Percentiles rank a stretch among this genome's conserved stretches.
These are phyloP conservation scores for Fissipunctia ypsillon DNA, from an alignment of 2,888 invertebrate genomes.

Conservation along the genomic window DNA sequence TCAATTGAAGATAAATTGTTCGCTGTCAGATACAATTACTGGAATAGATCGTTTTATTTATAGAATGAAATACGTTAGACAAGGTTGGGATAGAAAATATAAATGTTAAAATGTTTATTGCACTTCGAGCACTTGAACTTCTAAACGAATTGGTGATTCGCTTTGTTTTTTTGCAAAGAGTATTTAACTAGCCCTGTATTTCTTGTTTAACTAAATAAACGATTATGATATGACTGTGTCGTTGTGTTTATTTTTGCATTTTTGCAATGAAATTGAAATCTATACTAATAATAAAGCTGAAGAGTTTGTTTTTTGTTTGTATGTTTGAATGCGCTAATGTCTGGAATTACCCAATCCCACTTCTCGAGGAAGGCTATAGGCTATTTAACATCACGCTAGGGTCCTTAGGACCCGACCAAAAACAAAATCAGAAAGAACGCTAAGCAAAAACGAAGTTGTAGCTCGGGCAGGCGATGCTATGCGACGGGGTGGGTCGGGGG, in stretches of 20 bases:
- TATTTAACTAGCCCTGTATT: background rate
- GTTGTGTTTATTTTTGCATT: background rate
- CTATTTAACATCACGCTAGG: no score
- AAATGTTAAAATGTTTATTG: constrained; percentile 2
- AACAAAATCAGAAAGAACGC: no score
- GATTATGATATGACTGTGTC: no score
- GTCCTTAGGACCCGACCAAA: no score
- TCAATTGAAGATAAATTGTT: constrained; percentile 56
- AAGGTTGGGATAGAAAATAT: background rate
- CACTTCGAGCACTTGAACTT: background rate
- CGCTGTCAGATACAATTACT: constrained; percentile 58
- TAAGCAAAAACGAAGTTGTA: no score
- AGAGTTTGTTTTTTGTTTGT: no score
- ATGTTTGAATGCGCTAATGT: no score
- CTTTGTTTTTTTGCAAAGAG: background rate
- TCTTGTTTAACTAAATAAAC: background rate
- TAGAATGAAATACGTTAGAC: constrained; percentile 14
- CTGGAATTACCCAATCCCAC: no score
- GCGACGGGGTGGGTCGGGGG: no score
- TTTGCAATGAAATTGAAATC: background rate
- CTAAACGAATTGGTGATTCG: background rate
- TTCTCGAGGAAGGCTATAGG: no score
- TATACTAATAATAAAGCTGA: no score
- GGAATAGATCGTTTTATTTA: constrained; percentile 47
- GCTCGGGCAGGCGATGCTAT: no score